Evolutionary conservation across 2,888 invertebrate species (phyloP).

Genomic region (Zootermopsis nevadensis): DNA sequence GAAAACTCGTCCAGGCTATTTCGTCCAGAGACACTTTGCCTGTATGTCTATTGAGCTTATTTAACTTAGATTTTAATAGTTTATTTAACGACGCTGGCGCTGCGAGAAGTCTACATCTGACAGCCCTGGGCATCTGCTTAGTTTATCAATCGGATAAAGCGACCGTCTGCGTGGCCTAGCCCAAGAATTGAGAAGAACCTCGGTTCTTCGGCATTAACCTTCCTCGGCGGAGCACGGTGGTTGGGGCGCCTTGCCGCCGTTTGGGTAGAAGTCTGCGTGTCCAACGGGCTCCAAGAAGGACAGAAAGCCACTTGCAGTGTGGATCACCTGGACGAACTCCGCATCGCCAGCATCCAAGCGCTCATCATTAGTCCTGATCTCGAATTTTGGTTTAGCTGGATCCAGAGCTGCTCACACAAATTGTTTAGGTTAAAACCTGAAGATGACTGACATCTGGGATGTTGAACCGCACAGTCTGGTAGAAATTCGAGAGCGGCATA

Average conservation of each 20-base stretch:
- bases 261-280: slow-evolving; percentile 81
- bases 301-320: slow-evolving; percentile 75
- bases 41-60: no score
- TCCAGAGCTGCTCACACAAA: slow-evolving; percentile 64
- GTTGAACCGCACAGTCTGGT: no score
- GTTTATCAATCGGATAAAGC: no score
- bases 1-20: no score
- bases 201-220: background rate
- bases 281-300: slow-evolving; percentile 73
- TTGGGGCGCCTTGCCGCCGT: slow-evolving; percentile 66
- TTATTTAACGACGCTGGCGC: no score
- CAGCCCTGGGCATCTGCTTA: no score
- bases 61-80: no score
- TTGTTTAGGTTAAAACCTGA: background rate
- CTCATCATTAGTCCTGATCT: slow-evolving; percentile 59
- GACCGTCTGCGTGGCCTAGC: no score
- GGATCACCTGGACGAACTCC: slow-evolving; percentile 78
- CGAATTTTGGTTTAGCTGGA: slow-evolving; percentile 75
- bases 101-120: no score
- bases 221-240: background rate
- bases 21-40: no score
- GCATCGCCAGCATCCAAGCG: slow-evolving; percentile 75
- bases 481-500: no score
- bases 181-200: no score
- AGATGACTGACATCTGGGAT: background rate